Evolutionary conservation across 2,113 vertebrate species (phyloP), one percentile per base, ranked within the genome.

Genomic region (Thymallus thymallus): DNA sequence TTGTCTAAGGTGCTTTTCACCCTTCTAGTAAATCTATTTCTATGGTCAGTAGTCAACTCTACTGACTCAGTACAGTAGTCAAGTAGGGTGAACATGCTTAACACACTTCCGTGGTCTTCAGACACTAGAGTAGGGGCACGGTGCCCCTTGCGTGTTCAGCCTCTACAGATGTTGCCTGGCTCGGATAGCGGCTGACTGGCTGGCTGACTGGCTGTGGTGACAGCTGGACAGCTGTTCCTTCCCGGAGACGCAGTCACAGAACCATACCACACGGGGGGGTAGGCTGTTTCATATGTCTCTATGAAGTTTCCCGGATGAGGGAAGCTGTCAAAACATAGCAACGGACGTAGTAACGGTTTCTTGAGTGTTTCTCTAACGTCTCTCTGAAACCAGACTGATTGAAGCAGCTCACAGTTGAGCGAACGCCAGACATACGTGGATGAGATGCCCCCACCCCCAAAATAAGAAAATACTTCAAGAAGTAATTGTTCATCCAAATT

Each of bases 211-310:
- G 86, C 90, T 89, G 85, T 76, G 60, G 74, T 92, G 92, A 93
- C 93, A 94, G 92, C 91, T 92, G 93, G 93, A 90, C 92, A 92
- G 93, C 90, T 94, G 93, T 93, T 92, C 76, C 82, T 93, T 92
- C 78, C 81, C 88, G 86, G 87, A 89, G 89, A 88, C 78, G 86
- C 82, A 89, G 85, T 79, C 87, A 41, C 35, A 41, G 35, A 10
- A 41, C 35, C 35, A 41, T 41, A 41, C 35, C 35, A 41, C 35
- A 10, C 9, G 0, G 35, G 35, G 35, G 35, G 9, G 35, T 2
- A 10, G 35, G 35, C 0, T 84, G 81, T 87, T 89, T 86, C 75
- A 79, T 90, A 85, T 86, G 87, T 88, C 82, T 80, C 82, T 85
- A 87, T 82, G 82, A 83, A 82, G 88, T 91, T 91, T 88, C 90